phyloP scores from a whole-genome alignment of 2,888 invertebrate genomes.

The Trachelus stipa region DNA sequence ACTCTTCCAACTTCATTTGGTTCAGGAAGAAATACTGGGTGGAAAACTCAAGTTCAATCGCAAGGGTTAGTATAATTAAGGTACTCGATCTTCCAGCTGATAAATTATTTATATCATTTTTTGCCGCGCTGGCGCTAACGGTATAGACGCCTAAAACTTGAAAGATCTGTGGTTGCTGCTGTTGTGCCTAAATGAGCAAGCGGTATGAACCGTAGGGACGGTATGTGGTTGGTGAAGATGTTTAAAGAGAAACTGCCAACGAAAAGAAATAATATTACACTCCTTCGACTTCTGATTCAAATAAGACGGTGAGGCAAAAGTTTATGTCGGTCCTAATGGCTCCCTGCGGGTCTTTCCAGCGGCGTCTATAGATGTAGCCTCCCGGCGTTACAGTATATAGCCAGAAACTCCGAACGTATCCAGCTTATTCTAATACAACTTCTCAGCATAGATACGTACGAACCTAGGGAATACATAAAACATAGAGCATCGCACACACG shows the following conservation, averaged over 20 bases:
- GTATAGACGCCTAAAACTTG: background rate
- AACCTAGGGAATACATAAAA: conserved; percentile 42
- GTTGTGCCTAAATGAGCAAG: background rate
- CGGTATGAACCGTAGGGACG: background rate
- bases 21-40: background rate
- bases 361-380: background rate
- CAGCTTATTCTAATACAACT: conserved; percentile 38
- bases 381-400: background rate
- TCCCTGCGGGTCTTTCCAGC: conserved; percentile 35
- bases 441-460: conserved; percentile 8
- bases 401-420: conserved; percentile 23
- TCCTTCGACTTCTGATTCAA: conserved; percentile 6
- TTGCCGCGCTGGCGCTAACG: background rate
- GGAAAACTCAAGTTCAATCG: background rate
- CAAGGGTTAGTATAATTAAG: background rate
- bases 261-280: conserved; percentile 1
- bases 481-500: conserved; percentile 30
- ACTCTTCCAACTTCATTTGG: background rate
- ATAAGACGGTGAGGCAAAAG: conserved; percentile 10
- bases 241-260: background rate
- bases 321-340: conserved; percentile 28
- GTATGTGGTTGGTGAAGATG: background rate
- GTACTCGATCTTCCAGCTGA: background rate
- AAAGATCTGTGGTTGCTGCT: background rate
- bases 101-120: conserved; percentile 4